Evolutionary conservation across 2,113 vertebrate species (phyloP).

Genomic region (Aphelocoma coerulescens): DNA sequence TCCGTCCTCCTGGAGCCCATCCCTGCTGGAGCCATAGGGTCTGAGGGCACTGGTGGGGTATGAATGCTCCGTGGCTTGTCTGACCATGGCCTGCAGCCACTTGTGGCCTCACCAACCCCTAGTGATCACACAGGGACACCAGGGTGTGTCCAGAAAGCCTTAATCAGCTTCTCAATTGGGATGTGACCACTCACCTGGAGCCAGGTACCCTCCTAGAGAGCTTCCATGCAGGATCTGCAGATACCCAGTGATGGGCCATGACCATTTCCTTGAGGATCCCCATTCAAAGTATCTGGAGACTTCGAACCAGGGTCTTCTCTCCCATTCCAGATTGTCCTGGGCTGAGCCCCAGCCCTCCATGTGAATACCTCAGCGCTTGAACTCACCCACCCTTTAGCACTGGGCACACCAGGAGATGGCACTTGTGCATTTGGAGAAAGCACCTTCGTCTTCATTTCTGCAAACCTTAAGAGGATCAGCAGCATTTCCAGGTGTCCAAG

Average conservation of each 20-base stretch:
- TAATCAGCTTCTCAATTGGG: background rate
- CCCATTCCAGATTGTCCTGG: background rate
- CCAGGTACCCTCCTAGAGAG: background rate
- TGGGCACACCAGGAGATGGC: background rate
- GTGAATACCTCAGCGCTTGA: background rate
- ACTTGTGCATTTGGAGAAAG: background rate
- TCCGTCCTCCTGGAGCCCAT: background rate
- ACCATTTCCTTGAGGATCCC: background rate
- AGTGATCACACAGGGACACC: background rate
- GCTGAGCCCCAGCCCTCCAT: background rate
- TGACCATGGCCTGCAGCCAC: accelerated
- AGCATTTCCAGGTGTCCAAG: background rate
- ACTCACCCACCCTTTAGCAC: background rate
- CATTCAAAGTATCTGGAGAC: background rate
- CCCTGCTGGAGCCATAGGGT: background rate
- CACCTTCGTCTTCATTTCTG: background rate
- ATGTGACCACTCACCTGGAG: background rate
- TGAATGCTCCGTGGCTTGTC: background rate
- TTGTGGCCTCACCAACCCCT: background rate
- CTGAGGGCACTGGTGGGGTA: background rate
- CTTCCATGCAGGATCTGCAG: background rate
- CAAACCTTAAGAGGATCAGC: background rate
- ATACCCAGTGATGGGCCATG: background rate
- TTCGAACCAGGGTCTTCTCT: background rate
- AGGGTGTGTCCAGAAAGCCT: background rate